Percentiles rank a stretch among this genome's conserved stretches.
Conservation (phyloP, 2,797 vertebrate species). For the Lacerta viridis region DNA sequence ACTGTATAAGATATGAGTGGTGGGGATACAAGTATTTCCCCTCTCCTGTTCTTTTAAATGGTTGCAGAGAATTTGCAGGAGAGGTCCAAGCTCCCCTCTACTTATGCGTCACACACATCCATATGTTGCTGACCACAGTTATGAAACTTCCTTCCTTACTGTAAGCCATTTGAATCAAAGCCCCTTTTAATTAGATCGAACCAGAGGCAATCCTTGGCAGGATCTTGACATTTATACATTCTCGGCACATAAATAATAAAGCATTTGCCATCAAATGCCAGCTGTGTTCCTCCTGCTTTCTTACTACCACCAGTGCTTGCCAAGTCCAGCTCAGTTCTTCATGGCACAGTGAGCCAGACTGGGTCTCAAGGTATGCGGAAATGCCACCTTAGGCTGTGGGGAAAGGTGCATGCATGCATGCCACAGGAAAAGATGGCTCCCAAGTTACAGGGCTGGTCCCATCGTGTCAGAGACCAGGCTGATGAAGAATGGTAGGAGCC, state of each 20-base stretch:
- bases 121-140: background rate
- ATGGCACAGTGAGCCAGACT: background rate
- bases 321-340: background rate
- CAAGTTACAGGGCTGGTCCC: too few species aligned
- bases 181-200: slow-evolving; percentile 18
- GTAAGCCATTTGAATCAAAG: slow-evolving; percentile 23
- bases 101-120: background rate
- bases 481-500: too few species aligned
- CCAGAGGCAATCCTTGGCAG: background rate
- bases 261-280: background rate
- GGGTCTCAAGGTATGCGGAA: too few species aligned
- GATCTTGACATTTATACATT: slow-evolving; percentile 1
- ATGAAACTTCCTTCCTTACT: background rate
- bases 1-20: too few species aligned
- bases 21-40: too few species aligned
- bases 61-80: too few species aligned
- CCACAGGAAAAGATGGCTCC: too few species aligned
- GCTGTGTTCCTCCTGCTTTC: background rate
- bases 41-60: too few species aligned
- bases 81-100: too few species aligned
- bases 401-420: background rate
- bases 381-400: background rate
- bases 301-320: background rate
- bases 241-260: slow-evolving; percentile 15
- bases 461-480: too few species aligned